Percentiles rank a stretch among this genome's conserved stretches.
Evolutionary conservation across 2,113 vertebrate species (phyloP).

Genomic region (Eonycteris spelaea): DNA sequence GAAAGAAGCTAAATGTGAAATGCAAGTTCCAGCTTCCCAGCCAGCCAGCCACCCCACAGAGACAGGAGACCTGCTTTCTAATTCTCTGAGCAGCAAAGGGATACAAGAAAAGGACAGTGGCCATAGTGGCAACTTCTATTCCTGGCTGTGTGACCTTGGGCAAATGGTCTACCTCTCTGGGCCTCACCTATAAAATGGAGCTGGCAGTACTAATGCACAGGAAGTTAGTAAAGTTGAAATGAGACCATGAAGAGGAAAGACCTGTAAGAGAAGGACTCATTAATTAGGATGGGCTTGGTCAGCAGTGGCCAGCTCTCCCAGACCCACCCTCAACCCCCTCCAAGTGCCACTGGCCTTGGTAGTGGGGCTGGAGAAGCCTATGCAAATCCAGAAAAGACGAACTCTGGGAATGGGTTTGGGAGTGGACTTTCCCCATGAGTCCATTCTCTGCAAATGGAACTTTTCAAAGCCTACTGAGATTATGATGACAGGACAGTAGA

Average conservation of each 20-base stretch:
- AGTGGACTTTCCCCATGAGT: background rate
- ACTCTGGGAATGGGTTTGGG: too few species aligned
- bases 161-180: background rate
- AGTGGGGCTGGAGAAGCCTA: accelerated
- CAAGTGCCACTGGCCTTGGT: accelerated
- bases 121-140: background rate
- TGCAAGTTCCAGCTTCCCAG: background rate
- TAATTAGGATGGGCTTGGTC: background rate
- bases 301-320: accelerated
- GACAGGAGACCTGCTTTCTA: background rate
- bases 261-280: background rate
- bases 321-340: accelerated
- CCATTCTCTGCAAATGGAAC: background rate
- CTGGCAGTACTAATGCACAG: background rate
- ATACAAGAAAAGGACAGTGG: background rate
- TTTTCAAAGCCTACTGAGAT: background rate
- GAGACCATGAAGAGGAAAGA: background rate
- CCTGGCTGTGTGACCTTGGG: background rate
- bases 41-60: background rate
- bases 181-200: background rate
- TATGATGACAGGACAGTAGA: accelerated
- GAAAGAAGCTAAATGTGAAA: background rate
- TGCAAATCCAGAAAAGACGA: background rate
- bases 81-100: background rate
- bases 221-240: too few species aligned